phyloP scores from a whole-genome alignment of 2,797 vertebrate genomes.

The Valencia hispanica region DNA sequence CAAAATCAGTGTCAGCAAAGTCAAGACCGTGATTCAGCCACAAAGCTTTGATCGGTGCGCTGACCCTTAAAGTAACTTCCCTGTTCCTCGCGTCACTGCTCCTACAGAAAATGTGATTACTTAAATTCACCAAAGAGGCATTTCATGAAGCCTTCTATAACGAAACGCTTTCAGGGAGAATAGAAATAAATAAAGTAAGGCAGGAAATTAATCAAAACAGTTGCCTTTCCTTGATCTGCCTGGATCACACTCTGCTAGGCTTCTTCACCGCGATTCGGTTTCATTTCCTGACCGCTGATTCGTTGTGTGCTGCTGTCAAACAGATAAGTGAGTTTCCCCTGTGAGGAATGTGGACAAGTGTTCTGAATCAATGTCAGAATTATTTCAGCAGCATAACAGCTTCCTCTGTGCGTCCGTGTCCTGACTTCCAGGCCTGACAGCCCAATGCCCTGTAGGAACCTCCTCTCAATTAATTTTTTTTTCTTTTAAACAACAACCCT shows the following conservation, averaged over 20 bases:
- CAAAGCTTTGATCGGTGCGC: not conserved
- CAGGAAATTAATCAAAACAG: conserved; percentile 35
- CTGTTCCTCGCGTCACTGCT: not conserved
- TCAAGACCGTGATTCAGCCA: not conserved
- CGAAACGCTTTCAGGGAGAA: conserved; percentile 25
- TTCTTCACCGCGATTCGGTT: conserved; percentile 30
- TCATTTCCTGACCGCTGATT: conserved; percentile 66
- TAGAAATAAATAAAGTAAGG: not conserved
- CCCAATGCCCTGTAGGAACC: conserved; percentile 32
- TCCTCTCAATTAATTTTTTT: conserved; percentile 19
- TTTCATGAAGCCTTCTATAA: conserved; percentile 11
- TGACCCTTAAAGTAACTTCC: not conserved
- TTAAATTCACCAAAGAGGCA: not conserved
- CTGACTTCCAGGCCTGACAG: conserved; percentile 31
- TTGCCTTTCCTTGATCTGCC: conserved; percentile 17
- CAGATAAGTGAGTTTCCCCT: conserved; percentile 60
- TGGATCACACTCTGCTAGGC: conserved; percentile 37
- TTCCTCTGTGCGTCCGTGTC: not conserved
- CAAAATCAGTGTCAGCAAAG: not conserved
- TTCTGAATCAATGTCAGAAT: conserved; percentile 54
- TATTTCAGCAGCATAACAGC: conserved; percentile 31
- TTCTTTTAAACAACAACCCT: conserved; percentile 15
- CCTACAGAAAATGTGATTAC: not conserved
- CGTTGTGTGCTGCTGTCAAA: conserved; percentile 49
- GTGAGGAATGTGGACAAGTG: conserved; percentile 52